Conservation (phyloP, 2,797 vertebrate species). For the Neosilurus mollespiculum region DNA sequence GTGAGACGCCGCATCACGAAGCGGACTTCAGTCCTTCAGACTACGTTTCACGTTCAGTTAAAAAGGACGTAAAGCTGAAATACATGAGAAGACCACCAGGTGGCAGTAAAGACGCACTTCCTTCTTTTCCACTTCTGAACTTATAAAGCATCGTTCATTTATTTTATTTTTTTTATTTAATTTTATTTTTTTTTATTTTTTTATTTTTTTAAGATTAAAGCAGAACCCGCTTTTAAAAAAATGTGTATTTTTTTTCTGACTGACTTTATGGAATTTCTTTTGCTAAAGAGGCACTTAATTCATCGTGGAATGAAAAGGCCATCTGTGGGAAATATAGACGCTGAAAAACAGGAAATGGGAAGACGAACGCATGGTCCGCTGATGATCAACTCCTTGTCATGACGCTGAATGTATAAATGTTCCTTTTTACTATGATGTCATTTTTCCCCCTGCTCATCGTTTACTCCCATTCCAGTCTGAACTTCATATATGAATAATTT, state of each 20-base stretch:
- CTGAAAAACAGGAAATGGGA: constrained; percentile 16
- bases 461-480: constrained; percentile 51
- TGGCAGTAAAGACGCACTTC: constrained; percentile 34
- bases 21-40: constrained; percentile 12
- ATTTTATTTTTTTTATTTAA: not conserved
- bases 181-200: constrained; percentile 4
- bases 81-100: constrained; percentile 26
- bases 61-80: constrained; percentile 28
- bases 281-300: constrained; percentile 41
- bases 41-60: constrained; percentile 17
- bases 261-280: constrained; percentile 41
- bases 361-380: not conserved
- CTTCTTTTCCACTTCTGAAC: constrained; percentile 28
- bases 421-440: constrained; percentile 34
- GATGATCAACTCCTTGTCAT: constrained; percentile 38
- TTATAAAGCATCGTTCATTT: not conserved
- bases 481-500: not conserved
- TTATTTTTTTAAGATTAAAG: not conserved
- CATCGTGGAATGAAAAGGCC: constrained; percentile 42
- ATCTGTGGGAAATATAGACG: constrained; percentile 28
- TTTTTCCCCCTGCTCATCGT: constrained; percentile 42
- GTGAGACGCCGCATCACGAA: not conserved
- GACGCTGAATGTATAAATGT: constrained; percentile 48
- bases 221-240: constrained; percentile 20
- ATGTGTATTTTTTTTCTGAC: constrained; percentile 41